Conservation (phyloP, 1,140 invertebrate genomes). For the Drosophila neocordata region DNA sequence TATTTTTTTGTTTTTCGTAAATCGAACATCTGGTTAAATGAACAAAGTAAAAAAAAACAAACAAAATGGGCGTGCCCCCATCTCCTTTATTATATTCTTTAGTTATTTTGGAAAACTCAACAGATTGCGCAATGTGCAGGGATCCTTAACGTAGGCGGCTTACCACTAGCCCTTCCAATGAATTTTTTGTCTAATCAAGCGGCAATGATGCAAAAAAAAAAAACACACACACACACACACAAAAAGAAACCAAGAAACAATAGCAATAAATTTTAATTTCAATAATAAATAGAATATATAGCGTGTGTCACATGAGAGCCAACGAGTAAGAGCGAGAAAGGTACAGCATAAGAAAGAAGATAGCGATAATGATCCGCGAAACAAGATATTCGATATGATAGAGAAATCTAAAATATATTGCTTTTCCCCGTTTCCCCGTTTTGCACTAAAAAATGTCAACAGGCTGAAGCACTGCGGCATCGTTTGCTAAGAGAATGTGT, state of each 20-base stretch:
- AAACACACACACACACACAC: not conserved
- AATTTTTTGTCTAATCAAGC: constrained; percentile 12
- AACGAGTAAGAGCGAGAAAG: not conserved
- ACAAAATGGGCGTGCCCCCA: not conserved
- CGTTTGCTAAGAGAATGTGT: no score
- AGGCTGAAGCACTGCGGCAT: no score
- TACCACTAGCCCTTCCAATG: not conserved
- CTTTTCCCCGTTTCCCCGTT: not conserved
- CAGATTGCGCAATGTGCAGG: constrained; percentile 7
- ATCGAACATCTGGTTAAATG: not conserved
- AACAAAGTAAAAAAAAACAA: not conserved
- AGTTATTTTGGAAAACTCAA: constrained; percentile 2
- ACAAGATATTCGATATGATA: constrained; percentile 19
- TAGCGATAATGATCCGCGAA: not conserved
- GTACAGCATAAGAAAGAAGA: not conserved
- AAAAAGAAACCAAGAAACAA: not conserved
- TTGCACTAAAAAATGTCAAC: constrained; percentile 57
- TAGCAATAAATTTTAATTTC: constrained; percentile 17
- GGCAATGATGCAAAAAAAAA: constrained; percentile 14
- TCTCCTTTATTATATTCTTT: not conserved
- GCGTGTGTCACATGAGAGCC: not conserved
- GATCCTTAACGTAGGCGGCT: not conserved
- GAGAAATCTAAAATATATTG: not conserved
- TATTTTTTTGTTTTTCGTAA: not conserved
- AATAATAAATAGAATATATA: constrained; percentile 3